Percentiles rank a stretch among this genome's conserved stretches.
Evolutionary conservation across 2,888 invertebrate species (phyloP).

Genomic region (Entomobrya proxima): DNA sequence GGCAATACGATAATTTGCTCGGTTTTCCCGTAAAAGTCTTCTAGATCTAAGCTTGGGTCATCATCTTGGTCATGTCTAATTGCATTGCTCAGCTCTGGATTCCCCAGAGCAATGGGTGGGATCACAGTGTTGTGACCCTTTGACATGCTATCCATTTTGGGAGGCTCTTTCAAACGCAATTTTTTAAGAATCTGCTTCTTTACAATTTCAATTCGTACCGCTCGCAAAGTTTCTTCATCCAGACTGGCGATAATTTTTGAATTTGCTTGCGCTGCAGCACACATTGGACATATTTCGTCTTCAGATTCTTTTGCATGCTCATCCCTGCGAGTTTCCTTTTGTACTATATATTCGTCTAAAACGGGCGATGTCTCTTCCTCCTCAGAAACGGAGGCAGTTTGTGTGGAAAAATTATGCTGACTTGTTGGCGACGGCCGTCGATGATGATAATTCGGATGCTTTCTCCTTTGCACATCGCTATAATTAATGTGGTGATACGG

Average conservation of each 20-base stretch:
- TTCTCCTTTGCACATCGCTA: slow-evolving; percentile 11
- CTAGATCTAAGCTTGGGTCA: slow-evolving; percentile 80
- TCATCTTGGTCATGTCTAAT: slow-evolving; percentile 80
- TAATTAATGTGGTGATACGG: slow-evolving; percentile 38
- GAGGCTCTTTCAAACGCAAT: slow-evolving; percentile 85
- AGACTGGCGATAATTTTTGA: neutral
- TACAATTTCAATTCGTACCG: slow-evolving; percentile 87
- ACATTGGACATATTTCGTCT: slow-evolving; percentile 42
- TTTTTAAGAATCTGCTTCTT: slow-evolving; percentile 91
- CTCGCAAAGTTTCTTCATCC: slow-evolving; percentile 79
- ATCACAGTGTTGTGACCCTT: slow-evolving; percentile 79
- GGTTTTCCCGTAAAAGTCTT: slow-evolving; percentile 90
- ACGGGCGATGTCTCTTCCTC: neutral
- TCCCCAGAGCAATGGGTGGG: slow-evolving; percentile 86
- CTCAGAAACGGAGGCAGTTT: neutral
- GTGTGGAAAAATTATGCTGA: neutral
- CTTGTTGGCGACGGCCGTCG: neutral
- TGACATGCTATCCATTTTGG: slow-evolving; percentile 78
- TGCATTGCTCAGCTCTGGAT: slow-evolving; percentile 75
- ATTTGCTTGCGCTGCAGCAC: slow-evolving; percentile 53
- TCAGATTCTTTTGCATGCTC: slow-evolving; percentile 23
- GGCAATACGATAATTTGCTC: slow-evolving; percentile 90
- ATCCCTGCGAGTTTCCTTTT: neutral
- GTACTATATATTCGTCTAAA: neutral
- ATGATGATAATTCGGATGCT: slow-evolving; percentile 51